Base-by-base conservation (phyloP, 2,888 invertebrate species). In the Dioctria rufipes region DNA sequence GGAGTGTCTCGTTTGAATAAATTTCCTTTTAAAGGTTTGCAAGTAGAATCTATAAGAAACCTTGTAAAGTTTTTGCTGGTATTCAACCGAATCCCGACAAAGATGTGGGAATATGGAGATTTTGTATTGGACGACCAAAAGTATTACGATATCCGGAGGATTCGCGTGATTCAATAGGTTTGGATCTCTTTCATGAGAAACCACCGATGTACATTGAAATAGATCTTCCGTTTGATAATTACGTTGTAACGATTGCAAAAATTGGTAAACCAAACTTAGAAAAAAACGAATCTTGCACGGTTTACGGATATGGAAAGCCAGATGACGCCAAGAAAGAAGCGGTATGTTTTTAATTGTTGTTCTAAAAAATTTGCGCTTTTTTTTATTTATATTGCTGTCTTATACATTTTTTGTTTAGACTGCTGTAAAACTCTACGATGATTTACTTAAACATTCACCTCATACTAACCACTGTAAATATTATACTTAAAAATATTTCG, bases 101-200 rank as follows among this genome's bases (percentile, higher is more conserved):
- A 54, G 54, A 54, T 54, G 11, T 54, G 54, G 54, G 54, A 54
- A 54, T 54, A 11, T 54, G 54, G 54, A 8, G 54, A n/a, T n/a
- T 11, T 11, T 54, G 54, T 54, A 3, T 54, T 8, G 54, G 54
- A 54, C 6, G 4, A 11, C 9, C 25, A 25, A 25, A 25, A 25
- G 25, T 25, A 25, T 25, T 25, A 2, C 25, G 2, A 25, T 25
- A 25, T 25, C 25, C 25, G 25, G 25, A 25, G 25, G 25, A 25
- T 25, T 0, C 25, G 2, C 25, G 25, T 25, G 25, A 25, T 25
- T 25, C 25, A 25, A 25, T 25, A 25, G 0, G 1, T 25, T 25
- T 25, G 25, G 25, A 25, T 25, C 25, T 25, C 25, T 25, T 25
- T 25, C 25, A 25, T 25, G 25, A 25, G 25, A 25, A 25, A 25